Evolutionary conservation across 2,888 invertebrate genomes (phyloP), one percentile per base, ranked within the genome.

Genomic region (Sicus ferrugineus): DNA sequence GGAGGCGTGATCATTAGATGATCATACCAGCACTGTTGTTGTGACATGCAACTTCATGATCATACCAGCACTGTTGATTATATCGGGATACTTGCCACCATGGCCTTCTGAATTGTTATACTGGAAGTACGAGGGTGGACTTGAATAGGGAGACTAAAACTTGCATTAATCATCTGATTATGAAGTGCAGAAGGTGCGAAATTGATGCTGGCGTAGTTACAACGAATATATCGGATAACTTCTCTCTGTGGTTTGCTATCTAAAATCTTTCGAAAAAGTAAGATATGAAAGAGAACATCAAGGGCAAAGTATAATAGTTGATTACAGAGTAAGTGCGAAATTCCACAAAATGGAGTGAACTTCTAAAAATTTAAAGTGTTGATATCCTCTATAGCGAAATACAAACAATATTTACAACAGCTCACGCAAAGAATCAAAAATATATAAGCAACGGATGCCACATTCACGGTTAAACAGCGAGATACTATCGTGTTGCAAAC

Each of bases 381-480:
- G 42, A 66, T 42, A 19, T 19, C 26, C 23, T 56, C 3, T 56
- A 26, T 7, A 56, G 38, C 14, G 38, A 66, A 38, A 26, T 66
- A 23, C 42, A 66, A 56, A 56, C n/a, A 2, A 42, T 38, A n/a
- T 66, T 54, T 42, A 26, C 19, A 23, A 52, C 14, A 31, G 48
- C 48, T 31, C 48, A 52, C 16, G 50, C 4, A 34, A 65, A 23
- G 46, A 46, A 16, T 4, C 19, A 46, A 46, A 46, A 46, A 19
- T 9, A 46, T 46, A 46, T 9, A 46, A 46, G n/a, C 46, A 46
- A 46, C 46, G 21, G 23, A 21, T 11, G 21, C 19, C 50, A 21
- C 50, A 52, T 52, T 23, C 50, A 14, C 58, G 63, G 68, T 23
- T 69, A 19, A 69, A 31, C 30, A 46, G 50, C 30, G 61, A 59